Conservation (phyloP, 1,140 invertebrate genomes). For the Hypsibius dujardini region DNA sequence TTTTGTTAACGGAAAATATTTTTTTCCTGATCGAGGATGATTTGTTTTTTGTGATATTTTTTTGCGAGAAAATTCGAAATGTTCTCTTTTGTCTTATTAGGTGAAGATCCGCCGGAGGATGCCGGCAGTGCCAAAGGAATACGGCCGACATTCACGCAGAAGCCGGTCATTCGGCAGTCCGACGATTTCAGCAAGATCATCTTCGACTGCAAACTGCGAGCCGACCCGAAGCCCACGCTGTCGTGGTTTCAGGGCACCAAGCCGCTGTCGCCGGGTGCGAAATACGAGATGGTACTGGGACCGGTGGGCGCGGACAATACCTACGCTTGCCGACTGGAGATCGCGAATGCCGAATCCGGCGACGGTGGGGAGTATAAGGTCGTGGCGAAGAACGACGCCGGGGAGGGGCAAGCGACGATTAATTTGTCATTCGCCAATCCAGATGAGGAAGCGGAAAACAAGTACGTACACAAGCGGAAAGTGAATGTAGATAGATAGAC, state of each 20-base stretch:
- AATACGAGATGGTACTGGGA: constrained; percentile 54
- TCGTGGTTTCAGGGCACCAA: constrained; percentile 72
- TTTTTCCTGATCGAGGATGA: too few species aligned
- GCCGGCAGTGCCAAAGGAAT: constrained; percentile 39
- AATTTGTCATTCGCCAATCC: constrained; percentile 64
- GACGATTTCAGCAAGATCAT: constrained; percentile 76
- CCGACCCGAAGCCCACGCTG: constrained; percentile 74
- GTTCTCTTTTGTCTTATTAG: constrained; percentile 19
- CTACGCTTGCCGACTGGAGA: constrained; percentile 65
- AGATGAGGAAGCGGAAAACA: constrained; percentile 4
- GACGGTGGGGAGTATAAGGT: constrained; percentile 86
- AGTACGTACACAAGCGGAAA: neutral
- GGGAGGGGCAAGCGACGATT: constrained; percentile 76
- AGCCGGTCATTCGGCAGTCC: constrained; percentile 80
- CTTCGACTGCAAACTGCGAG: constrained; percentile 84
- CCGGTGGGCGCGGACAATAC: constrained; percentile 61
- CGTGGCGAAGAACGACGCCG: constrained; percentile 71
- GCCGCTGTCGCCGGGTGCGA: constrained; percentile 52
- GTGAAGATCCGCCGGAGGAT: constrained; percentile 35
- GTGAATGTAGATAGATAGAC: neutral
- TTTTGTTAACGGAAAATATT: too few species aligned
- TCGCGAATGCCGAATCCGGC: constrained; percentile 55
- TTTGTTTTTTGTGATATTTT: neutral
- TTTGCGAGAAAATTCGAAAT: neutral
- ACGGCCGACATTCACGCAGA: constrained; percentile 85